Base-by-base conservation (phyloP, 2,113 vertebrate species). In the Corythaeola cristata region DNA sequence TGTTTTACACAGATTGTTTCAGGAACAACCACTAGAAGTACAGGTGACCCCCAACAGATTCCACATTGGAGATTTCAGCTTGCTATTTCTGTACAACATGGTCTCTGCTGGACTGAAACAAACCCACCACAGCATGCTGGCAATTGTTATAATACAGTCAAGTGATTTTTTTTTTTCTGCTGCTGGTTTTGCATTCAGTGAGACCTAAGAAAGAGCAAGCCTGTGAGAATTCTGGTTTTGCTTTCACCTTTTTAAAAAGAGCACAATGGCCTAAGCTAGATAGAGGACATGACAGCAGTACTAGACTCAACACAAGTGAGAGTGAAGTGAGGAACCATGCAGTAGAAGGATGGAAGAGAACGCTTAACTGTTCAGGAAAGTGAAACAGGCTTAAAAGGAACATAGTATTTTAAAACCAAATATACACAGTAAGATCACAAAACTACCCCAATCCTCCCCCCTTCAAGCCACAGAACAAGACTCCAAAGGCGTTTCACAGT, bases 351-450 rank as follows among this genome's bases (percentile, higher is more conserved):
- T 88, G 86, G 78, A 92, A 56, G 63, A 89, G 47, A 89, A 96
- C 86, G 89, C 11, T 47, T 14, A 91, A 59, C 90, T 94, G 84
- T 33, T 82, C 44, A 76, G 91, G 69, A 59, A 95, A 87, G 85
- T 92, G 88, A 68, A 88, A 79, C 53, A 91, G 91, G 89, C 94
- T 95, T 97, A 95, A 97, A 97, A 97, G 83, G 95, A 96, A 94
- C 80, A 85, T 13, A 68, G 60, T 69, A 95, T 44, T 96, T 95
- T 93, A 97, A 97, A 96, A 97, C 88, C 86, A 97, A 95, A 93
- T 87, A 90, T 74, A 95, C 88, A 96, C 83, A 90, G 60, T 39
- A 92, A 93, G 96, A 95, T 95, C 96, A 97, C 95, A 96, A 87
- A 97, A 96, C 59, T 69, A 82, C 69, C 81, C 96, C 62, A 50